phyloP scores from a whole-genome alignment of 2,888 invertebrate species.

The Sminthurides aquaticus region DNA sequence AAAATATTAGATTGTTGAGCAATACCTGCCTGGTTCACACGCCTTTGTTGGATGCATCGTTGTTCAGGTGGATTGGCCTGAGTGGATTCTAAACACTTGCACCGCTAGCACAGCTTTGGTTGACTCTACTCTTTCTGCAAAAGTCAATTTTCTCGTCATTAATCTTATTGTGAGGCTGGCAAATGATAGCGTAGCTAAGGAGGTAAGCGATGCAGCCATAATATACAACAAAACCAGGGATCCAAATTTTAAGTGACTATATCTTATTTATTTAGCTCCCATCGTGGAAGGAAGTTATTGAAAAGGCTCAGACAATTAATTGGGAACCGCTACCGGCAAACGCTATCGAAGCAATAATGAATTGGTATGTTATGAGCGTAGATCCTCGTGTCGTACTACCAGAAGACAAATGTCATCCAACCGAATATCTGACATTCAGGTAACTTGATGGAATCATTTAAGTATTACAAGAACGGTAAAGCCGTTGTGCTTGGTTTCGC shows the following conservation, averaged over 20 bases:
- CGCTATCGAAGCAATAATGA: slow-evolving; percentile 59
- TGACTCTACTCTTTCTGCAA: slow-evolving; percentile 48
- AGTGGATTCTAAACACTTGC: slow-evolving; percentile 53
- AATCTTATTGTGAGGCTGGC: slow-evolving; percentile 64
- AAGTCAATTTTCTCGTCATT: slow-evolving; percentile 58
- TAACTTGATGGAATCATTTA: slow-evolving; percentile 5
- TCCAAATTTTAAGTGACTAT: background rate
- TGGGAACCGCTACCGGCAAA: slow-evolving; percentile 60
- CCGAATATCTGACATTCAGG: slow-evolving; percentile 27
- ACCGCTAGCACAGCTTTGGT: slow-evolving; percentile 44
- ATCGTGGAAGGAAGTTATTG: slow-evolving; percentile 51
- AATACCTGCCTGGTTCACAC: slow-evolving; percentile 63
- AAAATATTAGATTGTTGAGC: slow-evolving; percentile 58
- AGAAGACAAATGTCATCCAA: slow-evolving; percentile 42
- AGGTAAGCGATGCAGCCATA: slow-evolving; percentile 46
- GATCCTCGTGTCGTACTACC: slow-evolving; percentile 60
- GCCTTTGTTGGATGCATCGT: slow-evolving; percentile 64
- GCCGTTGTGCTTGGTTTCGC: background rate
- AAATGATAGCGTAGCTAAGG: slow-evolving; percentile 62
- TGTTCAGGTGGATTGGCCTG: slow-evolving; percentile 59
- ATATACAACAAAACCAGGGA: background rate
- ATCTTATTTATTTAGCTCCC: slow-evolving; percentile 47
- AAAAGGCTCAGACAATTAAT: slow-evolving; percentile 57
- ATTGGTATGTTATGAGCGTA: slow-evolving; percentile 67
- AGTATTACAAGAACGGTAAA: background rate